Evolutionary conservation across 2,888 invertebrate genomes (phyloP), one percentile per base, ranked within the genome.

Genomic region (Thera britannica): DNA sequence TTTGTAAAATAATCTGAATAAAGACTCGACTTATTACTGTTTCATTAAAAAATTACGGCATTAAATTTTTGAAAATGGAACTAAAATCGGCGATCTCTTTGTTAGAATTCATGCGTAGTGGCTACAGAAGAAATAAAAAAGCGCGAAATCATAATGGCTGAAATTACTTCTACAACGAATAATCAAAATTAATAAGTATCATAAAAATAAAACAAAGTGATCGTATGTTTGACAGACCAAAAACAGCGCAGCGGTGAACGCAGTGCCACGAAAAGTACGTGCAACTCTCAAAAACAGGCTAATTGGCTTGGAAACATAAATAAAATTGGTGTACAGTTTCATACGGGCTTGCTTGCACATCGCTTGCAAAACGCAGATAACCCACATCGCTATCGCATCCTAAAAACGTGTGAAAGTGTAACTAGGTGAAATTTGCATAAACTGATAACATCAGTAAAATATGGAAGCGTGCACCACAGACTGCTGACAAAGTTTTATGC

Each of bases 361-460:
- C 66, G 57, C 70, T 81, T 80, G 74, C 80, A 79, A 82, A 82
- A 85, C 81, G 74, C 64, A 74, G 87, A 91, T 92, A 92, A 92
- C 92, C 92, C 81, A 91, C 83, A 86, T 92, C 66, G 75, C 75
- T 88, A 89, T 87, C 89, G 71, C 77, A 81, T 84, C 86, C 86
- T 80, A 78, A 80, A 85, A 83, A 84, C 83, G 79, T 84, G 84
- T 84, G 85, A 88, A 89, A 90, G 85, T 82, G 70, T 76, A 83
- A 81, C 80, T 82, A 77, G 79, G 82, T 79, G 72, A 79, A 84
- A 90, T 90, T 90, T 89, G 86, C 90, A 89, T 89, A 86, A 75
- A 68, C 73, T 73, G 79, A 81, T 79, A 79, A 77, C 60, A 62
- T 58, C 35, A 35, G 23, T 51, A 51, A 66, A 70, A 66, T 57